These are phyloP conservation scores for Lasiommata megera DNA, from an alignment of 2,888 invertebrate genomes.

Conservation along the genomic window DNA sequence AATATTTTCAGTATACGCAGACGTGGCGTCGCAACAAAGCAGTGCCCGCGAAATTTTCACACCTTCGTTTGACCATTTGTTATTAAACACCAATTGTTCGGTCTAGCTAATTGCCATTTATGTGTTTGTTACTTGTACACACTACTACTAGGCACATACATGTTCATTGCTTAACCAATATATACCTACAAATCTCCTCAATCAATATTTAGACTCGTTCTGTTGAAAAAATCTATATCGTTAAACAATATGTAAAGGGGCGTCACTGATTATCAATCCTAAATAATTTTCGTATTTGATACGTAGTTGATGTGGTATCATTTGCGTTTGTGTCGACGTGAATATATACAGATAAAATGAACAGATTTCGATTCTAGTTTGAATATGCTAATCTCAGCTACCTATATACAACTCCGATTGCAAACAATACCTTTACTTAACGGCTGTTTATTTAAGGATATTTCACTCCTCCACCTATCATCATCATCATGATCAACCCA, in stretches of 20 bases:
- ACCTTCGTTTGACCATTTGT: conserved; percentile 30
- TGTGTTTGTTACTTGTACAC: conserved; percentile 50
- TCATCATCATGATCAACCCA: no score
- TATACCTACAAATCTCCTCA: background rate
- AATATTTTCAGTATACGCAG: conserved; percentile 6
- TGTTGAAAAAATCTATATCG: background rate
- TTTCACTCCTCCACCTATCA: no score
- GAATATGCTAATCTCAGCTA: no score
- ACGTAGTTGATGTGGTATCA: no score
- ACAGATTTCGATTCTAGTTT: no score
- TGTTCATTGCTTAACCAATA: no score
- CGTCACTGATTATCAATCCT: background rate
- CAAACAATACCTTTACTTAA: no score
- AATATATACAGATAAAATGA: no score
- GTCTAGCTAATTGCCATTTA: conserved; percentile 56
- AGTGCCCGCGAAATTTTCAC: background rate
- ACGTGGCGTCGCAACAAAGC: conserved; percentile 28
- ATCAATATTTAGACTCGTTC: background rate
- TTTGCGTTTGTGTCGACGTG: no score
- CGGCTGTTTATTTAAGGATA: no score
- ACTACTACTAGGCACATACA: conserved; percentile 7
- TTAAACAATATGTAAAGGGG: background rate
- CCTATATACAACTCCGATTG: no score
- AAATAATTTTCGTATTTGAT: no score
- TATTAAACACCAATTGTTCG: conserved; percentile 55